phyloP scores from a whole-genome alignment of 2,113 vertebrate species.

The Gobio gobio region DNA sequence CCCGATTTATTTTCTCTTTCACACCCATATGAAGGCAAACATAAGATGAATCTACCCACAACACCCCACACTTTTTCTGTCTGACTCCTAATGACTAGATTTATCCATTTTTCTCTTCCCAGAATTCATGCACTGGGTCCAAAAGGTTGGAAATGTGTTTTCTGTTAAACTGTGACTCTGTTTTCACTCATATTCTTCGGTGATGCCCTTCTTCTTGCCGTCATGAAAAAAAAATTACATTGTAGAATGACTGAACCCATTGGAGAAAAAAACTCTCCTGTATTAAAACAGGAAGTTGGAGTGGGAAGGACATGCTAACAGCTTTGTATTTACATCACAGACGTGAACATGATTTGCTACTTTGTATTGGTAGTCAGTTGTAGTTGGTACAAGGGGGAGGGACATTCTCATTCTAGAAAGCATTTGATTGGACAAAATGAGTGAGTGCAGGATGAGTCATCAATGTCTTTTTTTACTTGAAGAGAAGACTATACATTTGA shows the following conservation, averaged over 20 bases:
- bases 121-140: too few relatives aligned
- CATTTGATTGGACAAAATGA: background rate
- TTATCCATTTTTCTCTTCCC: background rate
- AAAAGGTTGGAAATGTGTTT: background rate
- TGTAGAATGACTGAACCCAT: background rate
- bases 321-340: background rate
- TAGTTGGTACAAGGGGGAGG: background rate
- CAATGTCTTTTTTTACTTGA: too few relatives aligned
- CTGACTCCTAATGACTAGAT: background rate
- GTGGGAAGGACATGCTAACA: background rate
- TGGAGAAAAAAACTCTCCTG: background rate
- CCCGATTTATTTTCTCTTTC: background rate
- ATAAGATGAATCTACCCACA: background rate
- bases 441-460: background rate
- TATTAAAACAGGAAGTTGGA: background rate
- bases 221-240: background rate
- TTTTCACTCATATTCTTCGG: background rate
- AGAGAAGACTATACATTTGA: too few relatives aligned
- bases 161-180: background rate
- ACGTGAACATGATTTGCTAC: background rate
- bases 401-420: background rate
- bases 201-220: background rate
- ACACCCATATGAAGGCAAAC: background rate
- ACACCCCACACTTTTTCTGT: background rate
- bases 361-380: background rate